phyloP scores from a whole-genome alignment of 2,888 invertebrate genomes.

The Conomelus anceps region DNA sequence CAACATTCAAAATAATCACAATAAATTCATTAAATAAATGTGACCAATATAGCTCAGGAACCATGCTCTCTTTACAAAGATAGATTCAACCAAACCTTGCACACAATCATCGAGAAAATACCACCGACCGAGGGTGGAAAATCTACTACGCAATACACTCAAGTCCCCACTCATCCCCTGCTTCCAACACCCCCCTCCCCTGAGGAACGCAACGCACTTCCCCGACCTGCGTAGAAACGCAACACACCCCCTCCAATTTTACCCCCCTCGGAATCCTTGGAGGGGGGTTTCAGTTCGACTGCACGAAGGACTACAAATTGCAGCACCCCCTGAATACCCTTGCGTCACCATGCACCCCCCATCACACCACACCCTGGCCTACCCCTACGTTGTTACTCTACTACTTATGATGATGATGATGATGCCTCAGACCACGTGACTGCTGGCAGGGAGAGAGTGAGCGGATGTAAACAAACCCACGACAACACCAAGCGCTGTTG shows the following conservation, averaged over 20 bases:
- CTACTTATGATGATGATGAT: not conserved
- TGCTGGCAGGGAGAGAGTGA: not conserved
- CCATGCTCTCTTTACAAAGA: not conserved
- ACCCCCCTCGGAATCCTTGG: not conserved
- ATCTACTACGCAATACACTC: not conserved
- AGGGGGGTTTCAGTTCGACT: not conserved
- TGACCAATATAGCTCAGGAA: too few relatives aligned
- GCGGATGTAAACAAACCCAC: not conserved
- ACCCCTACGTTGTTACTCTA: constrained; percentile 2
- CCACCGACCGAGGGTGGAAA: not conserved
- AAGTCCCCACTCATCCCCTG: not conserved
- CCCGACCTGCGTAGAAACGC: not conserved
- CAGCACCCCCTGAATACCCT: constrained; percentile 12
- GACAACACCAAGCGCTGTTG: not conserved
- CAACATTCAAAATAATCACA: too few relatives aligned
- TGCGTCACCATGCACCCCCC: not conserved
- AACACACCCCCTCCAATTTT: not conserved
- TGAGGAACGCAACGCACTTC: not conserved
- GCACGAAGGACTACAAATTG: constrained; percentile 5
- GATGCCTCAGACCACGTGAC: not conserved
- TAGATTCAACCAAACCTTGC: not conserved
- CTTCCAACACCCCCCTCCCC: not conserved
- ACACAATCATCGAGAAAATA: not conserved
- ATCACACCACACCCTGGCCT: not conserved
- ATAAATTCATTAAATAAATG: too few relatives aligned